Base-by-base conservation (phyloP, 2,113 vertebrate genomes). In the Lota lota region DNA sequence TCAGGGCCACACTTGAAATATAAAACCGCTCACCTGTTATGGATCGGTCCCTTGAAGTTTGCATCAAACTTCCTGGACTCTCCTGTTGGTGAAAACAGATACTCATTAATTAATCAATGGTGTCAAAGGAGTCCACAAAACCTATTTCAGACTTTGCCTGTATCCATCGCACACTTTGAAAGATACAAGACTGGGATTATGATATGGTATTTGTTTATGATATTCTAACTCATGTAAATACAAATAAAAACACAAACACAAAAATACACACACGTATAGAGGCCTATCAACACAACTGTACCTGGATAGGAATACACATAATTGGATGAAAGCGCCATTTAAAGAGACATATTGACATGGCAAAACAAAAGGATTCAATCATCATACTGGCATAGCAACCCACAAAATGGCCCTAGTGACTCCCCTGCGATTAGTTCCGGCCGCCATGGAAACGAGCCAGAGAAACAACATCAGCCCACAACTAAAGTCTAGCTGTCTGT, bases 11-110 rank as follows among this genome's bases (percentile, higher is more conserved):
- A 6, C 63, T 21, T 24, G 21, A 64, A 79, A 62, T 20, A 54
- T 0, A 21, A 22, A 71, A 0, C 6, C 61, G 61, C 65, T 83
- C 69, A 90, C 91, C 90, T 88, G 87, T 87, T 85, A 33, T 90
- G 68, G 19, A 88, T 84, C 0, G 96, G 96, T 2, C 96, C 96
- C 81, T 93, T 98, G 88, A 98, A 98, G 21, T 87, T 90, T 0
- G 96, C 93, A 74, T 98, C 96, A n/a, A 94, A 97, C 66, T 95
- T 96, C 73, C 91, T 92, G 0, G 94, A 88, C 0, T 95, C 94
- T n/a, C 96, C 96, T 97, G 84, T 18, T 62, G 60, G 81, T n/a
- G 12, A 36, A 68, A 70, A 63, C 20, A 75, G 12, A 79, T 7
- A 33, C 4, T 15, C 17, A n/a, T 56, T n/a, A 5, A 56, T 56